These are phyloP conservation scores for fruit fly (Drosophila melanogaster) DNA, from an alignment of 1,140 invertebrate species.

Conservation along the genomic window Release_6_plus_ISO1_MT NT_033779.5:20295001-20295500, in stretches of 20 bases:
- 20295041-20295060: constrained; percentile 68
- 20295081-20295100: constrained; percentile 16
- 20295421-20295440: constrained; percentile 8
- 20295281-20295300: constrained; percentile 2
- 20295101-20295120: constrained; percentile 5
- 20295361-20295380: background rate
- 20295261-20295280: background rate
- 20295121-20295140: constrained; percentile 11
- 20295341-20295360: too few relatives aligned
- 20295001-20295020: constrained; percentile 32
- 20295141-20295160: background rate
- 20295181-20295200: background rate
- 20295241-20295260: background rate
- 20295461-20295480: constrained; percentile 3
- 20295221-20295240: constrained; percentile 39
- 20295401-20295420: background rate
- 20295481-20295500: constrained; percentile 30
- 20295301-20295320: background rate
- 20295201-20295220: constrained; percentile 65
- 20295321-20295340: background rate
- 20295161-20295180: constrained; percentile 6
- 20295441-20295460: constrained; percentile 16
- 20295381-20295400: background rate
- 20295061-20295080: constrained; percentile 44
- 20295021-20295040: constrained; percentile 33